phyloP scores from a whole-genome alignment of 2,888 invertebrate species.

The Cosmia pyralina region DNA sequence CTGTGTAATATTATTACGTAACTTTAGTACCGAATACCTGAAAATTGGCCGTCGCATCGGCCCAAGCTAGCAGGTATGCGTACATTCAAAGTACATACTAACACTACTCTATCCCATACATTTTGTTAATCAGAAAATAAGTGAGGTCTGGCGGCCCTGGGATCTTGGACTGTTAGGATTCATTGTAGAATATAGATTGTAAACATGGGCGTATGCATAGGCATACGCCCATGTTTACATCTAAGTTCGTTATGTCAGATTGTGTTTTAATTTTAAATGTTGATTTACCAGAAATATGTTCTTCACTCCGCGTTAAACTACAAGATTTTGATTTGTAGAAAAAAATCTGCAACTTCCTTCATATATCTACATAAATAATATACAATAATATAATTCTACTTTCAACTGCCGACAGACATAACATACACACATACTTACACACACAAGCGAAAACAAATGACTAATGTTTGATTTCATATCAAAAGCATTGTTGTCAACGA shows the following conservation, averaged over 20 bases:
- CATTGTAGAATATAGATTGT: no score
- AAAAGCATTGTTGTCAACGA: slow-evolving; percentile 35
- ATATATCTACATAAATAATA: not conserved
- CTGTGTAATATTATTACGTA: no score
- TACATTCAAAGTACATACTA: no score
- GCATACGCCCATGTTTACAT: not conserved
- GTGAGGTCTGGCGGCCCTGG: no score
- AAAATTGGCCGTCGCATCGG: no score
- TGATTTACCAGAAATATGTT: not conserved
- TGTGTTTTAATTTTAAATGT: not conserved
- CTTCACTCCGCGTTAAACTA: not conserved
- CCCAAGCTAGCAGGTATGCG: no score
- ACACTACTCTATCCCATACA: no score
- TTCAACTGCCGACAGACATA: not conserved
- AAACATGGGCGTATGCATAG: no score
- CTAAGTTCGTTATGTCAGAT: not conserved
- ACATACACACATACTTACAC: slow-evolving; percentile 15
- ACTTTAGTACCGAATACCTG: no score
- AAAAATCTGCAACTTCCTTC: not conserved
- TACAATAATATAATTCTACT: not conserved
- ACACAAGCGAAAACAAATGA: slow-evolving; percentile 17
- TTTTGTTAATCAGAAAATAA: no score
- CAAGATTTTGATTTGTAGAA: not conserved
- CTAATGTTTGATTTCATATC: slow-evolving; percentile 40
- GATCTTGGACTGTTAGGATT: no score